phyloP scores from a whole-genome alignment of 1,140 invertebrate genomes.

The Achroia grisella region DNA sequence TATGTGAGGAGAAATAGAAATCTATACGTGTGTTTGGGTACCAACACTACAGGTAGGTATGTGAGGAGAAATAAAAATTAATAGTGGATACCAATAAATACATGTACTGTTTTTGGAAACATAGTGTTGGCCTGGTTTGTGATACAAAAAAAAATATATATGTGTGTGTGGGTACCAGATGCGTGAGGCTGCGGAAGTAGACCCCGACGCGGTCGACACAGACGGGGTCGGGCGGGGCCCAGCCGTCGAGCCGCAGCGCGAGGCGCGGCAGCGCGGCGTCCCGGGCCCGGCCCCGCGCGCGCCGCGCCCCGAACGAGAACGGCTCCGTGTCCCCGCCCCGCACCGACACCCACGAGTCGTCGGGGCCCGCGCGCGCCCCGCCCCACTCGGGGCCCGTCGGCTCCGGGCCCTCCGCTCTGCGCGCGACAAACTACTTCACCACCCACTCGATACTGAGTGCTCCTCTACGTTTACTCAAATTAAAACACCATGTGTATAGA shows the following conservation, averaged over 20 bases:
- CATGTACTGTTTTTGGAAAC: no score
- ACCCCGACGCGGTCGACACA: conserved; percentile 96
- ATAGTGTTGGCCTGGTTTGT: no score
- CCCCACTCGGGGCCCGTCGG: conserved; percentile 13
- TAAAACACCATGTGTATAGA: no score
- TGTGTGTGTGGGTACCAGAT: conserved; percentile 34
- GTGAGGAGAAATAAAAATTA: no score
- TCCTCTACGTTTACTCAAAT: no score
- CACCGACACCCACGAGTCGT: conserved; percentile 82
- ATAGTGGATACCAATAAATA: no score
- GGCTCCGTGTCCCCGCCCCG: conserved; percentile 81
- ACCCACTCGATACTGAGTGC: no score
- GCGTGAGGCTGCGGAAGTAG: conserved; percentile 88
- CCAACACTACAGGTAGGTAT: no score
- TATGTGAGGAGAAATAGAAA: no score
- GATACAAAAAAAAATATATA: no score
- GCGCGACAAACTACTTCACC: no score
- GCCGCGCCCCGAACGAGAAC: conserved; percentile 88
- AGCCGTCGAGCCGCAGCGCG: conserved; percentile 90
- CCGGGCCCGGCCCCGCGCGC: conserved; percentile 82
- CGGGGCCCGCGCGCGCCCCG: conserved; percentile 33
- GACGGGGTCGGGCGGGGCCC: conserved; percentile 89
- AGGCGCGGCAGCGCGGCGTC: conserved; percentile 95
- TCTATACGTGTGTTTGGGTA: no score
- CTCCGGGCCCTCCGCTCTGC: conserved; percentile 28